Percentiles rank a stretch among this genome's conserved stretches.
These are phyloP conservation scores for Drosophila atroscutellata DNA, from an alignment of 2,888 invertebrate genomes.

Conservation along the genomic window DNA sequence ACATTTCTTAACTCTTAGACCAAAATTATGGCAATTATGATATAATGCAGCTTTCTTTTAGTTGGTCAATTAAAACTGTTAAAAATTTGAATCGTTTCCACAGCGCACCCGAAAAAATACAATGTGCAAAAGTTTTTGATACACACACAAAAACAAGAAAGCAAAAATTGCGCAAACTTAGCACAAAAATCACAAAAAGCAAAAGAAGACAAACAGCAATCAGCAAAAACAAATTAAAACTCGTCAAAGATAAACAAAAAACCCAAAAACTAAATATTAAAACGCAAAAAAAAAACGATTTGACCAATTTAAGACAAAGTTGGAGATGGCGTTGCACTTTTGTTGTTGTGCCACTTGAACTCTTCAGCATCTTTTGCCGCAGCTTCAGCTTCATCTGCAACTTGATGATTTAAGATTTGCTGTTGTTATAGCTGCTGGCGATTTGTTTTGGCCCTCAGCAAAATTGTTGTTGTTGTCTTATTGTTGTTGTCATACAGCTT, in stretches of 20 bases:
- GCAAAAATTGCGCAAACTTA: constrained; percentile 40
- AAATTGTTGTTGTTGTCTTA: constrained; percentile 18
- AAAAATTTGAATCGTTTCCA: constrained; percentile 18
- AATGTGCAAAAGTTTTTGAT: constrained; percentile 30
- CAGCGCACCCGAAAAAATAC: constrained; percentile 4
- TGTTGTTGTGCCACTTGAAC: constrained; percentile 63
- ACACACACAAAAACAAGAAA: constrained; percentile 20
- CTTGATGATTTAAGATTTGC: constrained; percentile 29
- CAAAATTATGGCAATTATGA: not conserved
- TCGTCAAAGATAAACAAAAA: constrained; percentile 45
- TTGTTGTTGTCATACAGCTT: constrained; percentile 36
- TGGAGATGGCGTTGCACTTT: constrained; percentile 40
- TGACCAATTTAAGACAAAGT: constrained; percentile 72
- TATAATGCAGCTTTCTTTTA: not conserved
- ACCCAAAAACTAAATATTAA: constrained; percentile 10
- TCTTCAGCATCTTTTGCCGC: constrained; percentile 33
- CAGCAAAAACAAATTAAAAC: constrained; percentile 51
- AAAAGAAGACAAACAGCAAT: constrained; percentile 42
- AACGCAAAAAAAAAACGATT: constrained; percentile 31
- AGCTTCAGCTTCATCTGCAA: constrained; percentile 15
- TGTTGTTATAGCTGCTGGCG: constrained; percentile 18
- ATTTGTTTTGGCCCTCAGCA: constrained; percentile 49
- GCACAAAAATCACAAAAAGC: constrained; percentile 22
- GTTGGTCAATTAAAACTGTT: constrained; percentile 20
- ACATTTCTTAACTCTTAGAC: not conserved